A percentile compares a stretch with the other conserved stretches of the same genome.
These are phyloP conservation scores for Calliphora vomitoria DNA, from an alignment of 2,888 invertebrate genomes.

Conservation along the genomic window DNA sequence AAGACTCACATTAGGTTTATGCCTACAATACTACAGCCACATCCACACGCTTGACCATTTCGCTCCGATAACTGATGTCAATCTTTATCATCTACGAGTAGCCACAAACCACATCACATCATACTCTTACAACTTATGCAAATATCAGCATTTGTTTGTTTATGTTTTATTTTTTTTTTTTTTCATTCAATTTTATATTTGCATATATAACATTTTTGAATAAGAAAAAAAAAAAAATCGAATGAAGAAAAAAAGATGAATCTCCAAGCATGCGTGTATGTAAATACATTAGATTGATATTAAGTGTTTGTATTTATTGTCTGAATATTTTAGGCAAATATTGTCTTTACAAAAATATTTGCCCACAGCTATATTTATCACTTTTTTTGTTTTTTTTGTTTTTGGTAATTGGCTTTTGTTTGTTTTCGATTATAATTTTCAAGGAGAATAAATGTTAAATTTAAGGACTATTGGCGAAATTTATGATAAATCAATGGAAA, in stretches of 20 bases:
- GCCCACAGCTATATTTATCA: neutral
- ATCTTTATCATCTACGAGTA: neutral
- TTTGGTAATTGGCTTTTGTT: neutral
- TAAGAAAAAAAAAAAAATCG: no score
- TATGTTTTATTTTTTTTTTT: neutral
- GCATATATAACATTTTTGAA: no score
- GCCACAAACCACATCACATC: neutral
- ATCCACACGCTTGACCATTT: neutral
- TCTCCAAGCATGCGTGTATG: neutral
- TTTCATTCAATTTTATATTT: neutral
- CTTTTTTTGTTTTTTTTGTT: no score
- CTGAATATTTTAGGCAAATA: neutral
- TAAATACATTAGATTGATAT: slow-evolving; percentile 3
- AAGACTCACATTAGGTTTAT: neutral
- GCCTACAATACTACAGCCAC: no score
- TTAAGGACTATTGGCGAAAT: neutral
- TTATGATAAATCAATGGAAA: no score
- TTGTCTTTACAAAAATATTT: neutral
- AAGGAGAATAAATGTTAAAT: neutral
- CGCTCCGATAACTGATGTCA: neutral
- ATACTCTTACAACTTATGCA: neutral
- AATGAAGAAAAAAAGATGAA: neutral
- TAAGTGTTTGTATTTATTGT: slow-evolving; percentile 7
- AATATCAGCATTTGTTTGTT: neutral
- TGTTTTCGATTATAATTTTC: neutral